These are phyloP conservation scores for Microcebus murinus DNA, from an alignment of 2,113 vertebrate species.

Conservation along the genomic window DNA sequence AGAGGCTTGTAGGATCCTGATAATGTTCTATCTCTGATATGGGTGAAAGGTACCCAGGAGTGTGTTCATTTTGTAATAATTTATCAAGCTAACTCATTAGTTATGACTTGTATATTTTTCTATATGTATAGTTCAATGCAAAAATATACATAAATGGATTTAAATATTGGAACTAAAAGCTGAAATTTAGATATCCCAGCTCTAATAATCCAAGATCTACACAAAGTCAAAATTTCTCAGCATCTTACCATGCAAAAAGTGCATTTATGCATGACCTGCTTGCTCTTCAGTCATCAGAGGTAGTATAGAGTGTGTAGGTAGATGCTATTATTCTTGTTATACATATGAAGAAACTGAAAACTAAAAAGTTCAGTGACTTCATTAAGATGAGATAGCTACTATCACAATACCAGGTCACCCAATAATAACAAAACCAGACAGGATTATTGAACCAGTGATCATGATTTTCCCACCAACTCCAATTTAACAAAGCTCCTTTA, in stretches of 20 bases:
- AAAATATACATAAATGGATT: not conserved
- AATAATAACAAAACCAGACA: not conserved
- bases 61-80: not conserved
- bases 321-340: too few relatives aligned
- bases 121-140: not conserved
- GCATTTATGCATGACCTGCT: too few relatives aligned
- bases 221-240: not conserved
- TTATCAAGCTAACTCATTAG: not conserved
- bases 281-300: not conserved
- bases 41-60: not conserved
- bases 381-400: not conserved
- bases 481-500: not conserved
- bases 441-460: not conserved
- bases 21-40: not conserved
- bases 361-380: not conserved
- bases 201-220: not conserved
- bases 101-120: not conserved
- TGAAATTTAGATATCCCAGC: not conserved
- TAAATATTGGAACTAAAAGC: not conserved
- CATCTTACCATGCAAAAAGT: not conserved
- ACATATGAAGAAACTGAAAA: not conserved
- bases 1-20: not conserved
- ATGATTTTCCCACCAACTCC: not conserved
- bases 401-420: not conserved
- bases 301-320: fast-evolving